Base-by-base conservation (phyloP, 2,113 vertebrate genomes). In the Phaethornis superciliosus region DNA sequence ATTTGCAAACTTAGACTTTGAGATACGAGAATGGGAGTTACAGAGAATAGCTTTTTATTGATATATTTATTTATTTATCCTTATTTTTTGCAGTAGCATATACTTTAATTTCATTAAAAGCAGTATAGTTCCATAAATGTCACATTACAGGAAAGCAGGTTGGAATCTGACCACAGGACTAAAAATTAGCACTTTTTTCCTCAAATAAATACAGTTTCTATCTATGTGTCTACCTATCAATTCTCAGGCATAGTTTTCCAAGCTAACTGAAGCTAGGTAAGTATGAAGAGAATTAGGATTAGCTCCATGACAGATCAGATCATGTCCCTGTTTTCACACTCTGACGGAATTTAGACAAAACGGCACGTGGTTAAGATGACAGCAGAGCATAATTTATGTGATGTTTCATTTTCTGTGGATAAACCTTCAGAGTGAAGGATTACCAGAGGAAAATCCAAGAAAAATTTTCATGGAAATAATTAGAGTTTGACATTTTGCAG, bases 351-450 rank as follows among this genome's bases (percentile, higher is more conserved):
- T 54, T 79, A 79, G 49, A 76, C 30, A 65, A 91, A 89, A 82
- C 59, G 44, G 28, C 89, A 83, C 17, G 12, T 30, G 30, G 28
- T 65, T 75, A 77, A 62, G 12, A 89, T 63, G 65, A 80, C 59
- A 93, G 24, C 35, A 74, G 52, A 82, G 28, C 22, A 85, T 78
- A 70, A 42, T 75, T 89, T 89, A 72, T 82, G 70, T 75, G 47
- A 55, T 82, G 62, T 64, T 94, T 81, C 49, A 44, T 86, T 93
- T 96, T 83, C 76, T 64, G 37, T 93, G 72, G 19, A 47, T 85
- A 87, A 91, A 20, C 20, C 28, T 96, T 92, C 91, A 80, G 47
- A 91, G 64, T 89, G 91, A 95, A 92, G 59, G 68, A 95, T 93
- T 93, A 70, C 51, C 30, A 35, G 37, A 91, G 71, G 89, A 51